These are phyloP conservation scores for Drosophila basisetae DNA, from an alignment of 2,888 invertebrate species.

Conservation along the genomic window DNA sequence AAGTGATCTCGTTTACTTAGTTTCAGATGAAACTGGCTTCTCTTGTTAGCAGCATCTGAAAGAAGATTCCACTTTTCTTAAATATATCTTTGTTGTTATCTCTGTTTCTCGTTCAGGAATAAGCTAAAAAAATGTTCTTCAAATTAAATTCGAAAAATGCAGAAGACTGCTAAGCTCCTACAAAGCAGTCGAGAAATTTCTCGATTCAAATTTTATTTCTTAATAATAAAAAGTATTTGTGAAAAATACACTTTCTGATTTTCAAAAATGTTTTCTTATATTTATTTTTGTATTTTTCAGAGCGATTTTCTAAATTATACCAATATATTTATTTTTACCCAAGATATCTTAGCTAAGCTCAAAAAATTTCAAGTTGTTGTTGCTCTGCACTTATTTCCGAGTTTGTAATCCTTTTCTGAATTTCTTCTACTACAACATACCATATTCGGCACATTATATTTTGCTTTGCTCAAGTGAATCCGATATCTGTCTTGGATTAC, in stretches of 20 bases:
- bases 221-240: neutral
- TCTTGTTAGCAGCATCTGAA: neutral
- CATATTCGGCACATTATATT: neutral
- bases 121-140: neutral
- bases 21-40: neutral
- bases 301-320: too few relatives aligned
- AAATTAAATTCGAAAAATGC: neutral
- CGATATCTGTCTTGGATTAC: neutral
- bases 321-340: too few relatives aligned
- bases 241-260: neutral
- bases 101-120: neutral
- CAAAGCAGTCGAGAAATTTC: too few relatives aligned
- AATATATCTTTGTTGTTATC: neutral
- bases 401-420: neutral
- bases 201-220: neutral
- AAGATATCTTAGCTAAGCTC: neutral
- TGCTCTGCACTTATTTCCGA: neutral
- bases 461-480: neutral
- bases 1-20: neutral
- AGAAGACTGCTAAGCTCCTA: too few relatives aligned
- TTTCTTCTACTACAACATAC: too few relatives aligned
- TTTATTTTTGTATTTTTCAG: too few relatives aligned
- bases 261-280: neutral
- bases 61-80: neutral
- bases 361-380: accelerated